A percentile compares a stretch with the other conserved stretches of the same genome.
These are phyloP conservation scores for Rhyzopertha dominica DNA, from an alignment of 1,140 invertebrate species.

Conservation along the genomic window DNA sequence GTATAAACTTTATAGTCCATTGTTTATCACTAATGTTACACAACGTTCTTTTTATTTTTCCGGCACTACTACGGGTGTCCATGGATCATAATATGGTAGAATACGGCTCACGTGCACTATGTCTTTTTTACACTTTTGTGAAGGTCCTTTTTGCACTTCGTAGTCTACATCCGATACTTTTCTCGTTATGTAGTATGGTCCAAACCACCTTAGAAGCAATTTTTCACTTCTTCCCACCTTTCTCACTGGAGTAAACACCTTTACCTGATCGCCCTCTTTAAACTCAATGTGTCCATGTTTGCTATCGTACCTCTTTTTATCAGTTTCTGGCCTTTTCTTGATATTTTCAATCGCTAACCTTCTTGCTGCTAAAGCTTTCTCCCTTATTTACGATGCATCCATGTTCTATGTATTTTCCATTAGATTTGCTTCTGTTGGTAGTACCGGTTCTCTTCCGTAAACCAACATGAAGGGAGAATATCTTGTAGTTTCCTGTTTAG, in stretches of 20 bases:
- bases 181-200: slow-evolving; percentile 15
- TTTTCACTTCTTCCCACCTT: slow-evolving; percentile 23
- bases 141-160: slow-evolving; percentile 13
- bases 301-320: slow-evolving; percentile 18
- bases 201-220: slow-evolving; percentile 18
- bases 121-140: slow-evolving; percentile 4
- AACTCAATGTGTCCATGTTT: slow-evolving; percentile 19
- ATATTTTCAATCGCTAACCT: slow-evolving; percentile 20
- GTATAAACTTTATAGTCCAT: not conserved
- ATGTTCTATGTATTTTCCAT: not conserved
- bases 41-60: not conserved
- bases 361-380: slow-evolving; percentile 11
- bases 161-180: slow-evolving; percentile 15
- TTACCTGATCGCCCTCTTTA: slow-evolving; percentile 12
- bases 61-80: slow-evolving; percentile 2
- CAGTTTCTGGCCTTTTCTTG: slow-evolving; percentile 6
- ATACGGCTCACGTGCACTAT: slow-evolving; percentile 16
- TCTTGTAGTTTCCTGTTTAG: slow-evolving; percentile 21
- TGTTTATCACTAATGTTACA: not conserved
- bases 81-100: slow-evolving; percentile 17
- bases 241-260: slow-evolving; percentile 19
- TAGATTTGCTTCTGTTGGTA: slow-evolving; percentile 20
- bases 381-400: slow-evolving; percentile 9
- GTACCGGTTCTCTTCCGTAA: slow-evolving; percentile 21
- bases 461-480: slow-evolving; percentile 18